Evolutionary conservation across 1,140 invertebrate genomes (phyloP).

Genomic region (Cryptotermes secundus): DNA sequence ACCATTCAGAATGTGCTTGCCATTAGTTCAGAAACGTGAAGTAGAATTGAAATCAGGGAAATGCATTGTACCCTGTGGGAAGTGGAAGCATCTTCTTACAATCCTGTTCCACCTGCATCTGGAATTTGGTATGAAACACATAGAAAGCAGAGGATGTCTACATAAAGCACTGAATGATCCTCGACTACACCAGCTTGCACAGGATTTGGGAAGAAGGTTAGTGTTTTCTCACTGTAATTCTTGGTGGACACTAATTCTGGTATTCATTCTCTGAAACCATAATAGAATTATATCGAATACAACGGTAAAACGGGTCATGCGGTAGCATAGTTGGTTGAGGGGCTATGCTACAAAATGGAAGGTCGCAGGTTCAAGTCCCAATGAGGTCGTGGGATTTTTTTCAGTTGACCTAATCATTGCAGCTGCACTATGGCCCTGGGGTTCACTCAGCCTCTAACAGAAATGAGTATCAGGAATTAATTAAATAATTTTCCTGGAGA

Average conservation of each 20-base stretch:
- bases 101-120: constrained; percentile 54
- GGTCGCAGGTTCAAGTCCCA: too few species aligned
- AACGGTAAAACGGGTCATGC: too few species aligned
- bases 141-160: neutral
- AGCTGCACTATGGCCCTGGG: too few species aligned
- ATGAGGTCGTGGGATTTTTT: too few species aligned
- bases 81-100: constrained; percentile 55
- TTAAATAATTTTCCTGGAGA: too few species aligned
- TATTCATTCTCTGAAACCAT: neutral
- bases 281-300: neutral
- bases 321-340: too few species aligned
- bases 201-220: constrained; percentile 10
- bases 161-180: constrained; percentile 47
- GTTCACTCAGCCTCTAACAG: too few species aligned
- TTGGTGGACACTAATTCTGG: neutral
- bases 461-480: too few species aligned
- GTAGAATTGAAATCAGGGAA: constrained; percentile 53
- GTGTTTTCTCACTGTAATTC: neutral
- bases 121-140: constrained; percentile 43
- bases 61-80: constrained; percentile 54
- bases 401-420: too few species aligned
- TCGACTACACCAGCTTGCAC: constrained; percentile 49
- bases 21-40: constrained; percentile 52
- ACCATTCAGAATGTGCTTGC: constrained; percentile 53
- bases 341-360: too few species aligned